Evolutionary conservation across 2,113 vertebrate species (phyloP).

Genomic region (Oncorhynchus mykiss): DNA sequence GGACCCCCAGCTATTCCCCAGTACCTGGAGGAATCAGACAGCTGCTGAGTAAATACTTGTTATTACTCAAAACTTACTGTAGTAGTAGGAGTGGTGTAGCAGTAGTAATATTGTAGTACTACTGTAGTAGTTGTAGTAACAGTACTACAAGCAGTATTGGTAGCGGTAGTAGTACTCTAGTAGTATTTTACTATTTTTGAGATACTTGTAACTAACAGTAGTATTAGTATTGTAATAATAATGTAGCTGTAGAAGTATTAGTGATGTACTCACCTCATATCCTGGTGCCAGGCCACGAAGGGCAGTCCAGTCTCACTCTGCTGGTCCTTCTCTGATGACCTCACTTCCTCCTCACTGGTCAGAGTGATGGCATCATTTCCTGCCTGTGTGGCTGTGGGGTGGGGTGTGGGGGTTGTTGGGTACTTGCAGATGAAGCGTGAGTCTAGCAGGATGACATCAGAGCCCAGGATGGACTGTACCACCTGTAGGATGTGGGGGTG

Average conservation of each 20-base stretch:
- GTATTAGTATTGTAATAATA: not conserved
- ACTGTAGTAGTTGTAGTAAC: too few species aligned
- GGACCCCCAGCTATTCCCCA: slow-evolving; percentile 78
- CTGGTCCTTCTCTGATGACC: not conserved
- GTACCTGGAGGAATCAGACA: slow-evolving; percentile 59
- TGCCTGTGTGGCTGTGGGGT: not conserved
- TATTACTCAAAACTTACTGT: too few species aligned
- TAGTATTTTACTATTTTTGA: too few species aligned
- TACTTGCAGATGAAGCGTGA: slow-evolving; percentile 83
- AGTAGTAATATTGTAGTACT: too few species aligned
- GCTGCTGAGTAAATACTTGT: too few species aligned
- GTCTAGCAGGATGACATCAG: slow-evolving; percentile 76
- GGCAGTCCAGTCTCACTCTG: slow-evolving; percentile 51
- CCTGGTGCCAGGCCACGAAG: slow-evolving; percentile 81
- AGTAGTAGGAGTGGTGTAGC: too few species aligned
- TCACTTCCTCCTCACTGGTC: not conserved
- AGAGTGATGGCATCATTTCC: not conserved
- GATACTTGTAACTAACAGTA: too few species aligned
- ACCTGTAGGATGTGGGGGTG: slow-evolving; percentile 65
- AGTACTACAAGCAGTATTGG: too few species aligned
- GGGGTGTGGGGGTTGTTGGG: slow-evolving; percentile 41
- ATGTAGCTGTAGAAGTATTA: too few species aligned
- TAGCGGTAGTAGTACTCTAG: too few species aligned
- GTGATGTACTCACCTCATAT: slow-evolving; percentile 70
- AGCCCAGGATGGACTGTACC: slow-evolving; percentile 67